phyloP scores from a whole-genome alignment of 2,797 vertebrate species.

The Emydoidea blandingii region DNA sequence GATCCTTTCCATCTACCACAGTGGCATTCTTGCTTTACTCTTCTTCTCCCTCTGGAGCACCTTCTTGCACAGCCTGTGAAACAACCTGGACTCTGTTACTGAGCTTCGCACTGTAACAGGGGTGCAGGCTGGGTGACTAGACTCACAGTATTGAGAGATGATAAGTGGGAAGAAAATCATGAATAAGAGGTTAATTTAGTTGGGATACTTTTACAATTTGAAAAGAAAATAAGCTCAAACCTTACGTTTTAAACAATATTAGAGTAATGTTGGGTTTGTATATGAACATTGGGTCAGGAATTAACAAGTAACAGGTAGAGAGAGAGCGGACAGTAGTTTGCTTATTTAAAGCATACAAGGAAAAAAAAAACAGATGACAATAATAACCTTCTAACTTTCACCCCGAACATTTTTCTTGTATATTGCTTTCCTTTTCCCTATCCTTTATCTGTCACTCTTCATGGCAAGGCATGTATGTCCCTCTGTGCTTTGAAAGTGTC shows the following conservation, averaged over 20 bases:
- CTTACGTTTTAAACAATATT: background rate
- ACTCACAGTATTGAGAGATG: background rate
- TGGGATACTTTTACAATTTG: background rate
- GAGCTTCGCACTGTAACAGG: background rate
- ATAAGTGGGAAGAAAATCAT: background rate
- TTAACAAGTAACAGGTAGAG: background rate
- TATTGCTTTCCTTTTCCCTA: background rate
- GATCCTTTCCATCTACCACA: background rate
- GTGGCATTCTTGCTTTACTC: accelerated
- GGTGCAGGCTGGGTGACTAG: background rate
- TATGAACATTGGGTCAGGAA: background rate
- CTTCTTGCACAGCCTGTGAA: background rate
- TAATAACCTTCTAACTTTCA: background rate
- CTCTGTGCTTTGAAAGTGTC: background rate
- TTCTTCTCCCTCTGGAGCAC: background rate
- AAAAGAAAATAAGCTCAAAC: background rate
- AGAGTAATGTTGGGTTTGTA: background rate
- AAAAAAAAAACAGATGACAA: background rate
- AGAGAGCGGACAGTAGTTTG: background rate
- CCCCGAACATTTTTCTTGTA: background rate
- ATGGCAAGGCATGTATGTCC: background rate
- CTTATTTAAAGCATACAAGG: accelerated
- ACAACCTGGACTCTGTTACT: background rate
- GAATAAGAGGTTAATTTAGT: background rate
- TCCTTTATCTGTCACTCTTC: background rate